A percentile compares a stretch with the other conserved stretches of the same genome.
phyloP scores from a whole-genome alignment of 2,888 invertebrate genomes.

The Apotomis capreana region DNA sequence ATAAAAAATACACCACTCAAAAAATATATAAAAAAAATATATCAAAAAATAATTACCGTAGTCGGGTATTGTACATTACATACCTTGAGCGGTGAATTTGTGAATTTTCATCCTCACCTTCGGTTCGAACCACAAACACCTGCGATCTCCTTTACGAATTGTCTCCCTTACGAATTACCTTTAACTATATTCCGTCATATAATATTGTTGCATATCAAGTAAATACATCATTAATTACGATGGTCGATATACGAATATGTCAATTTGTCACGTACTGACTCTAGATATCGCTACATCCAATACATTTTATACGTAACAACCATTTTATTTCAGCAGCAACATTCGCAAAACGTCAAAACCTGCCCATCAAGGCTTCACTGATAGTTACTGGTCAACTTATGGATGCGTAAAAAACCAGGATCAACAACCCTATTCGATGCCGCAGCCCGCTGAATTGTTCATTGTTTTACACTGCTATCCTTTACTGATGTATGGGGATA shows the following conservation, averaged over 20 bases:
- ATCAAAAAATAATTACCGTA: no score
- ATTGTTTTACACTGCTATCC: constrained; percentile 28
- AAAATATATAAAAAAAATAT: no score
- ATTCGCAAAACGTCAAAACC: constrained; percentile 23
- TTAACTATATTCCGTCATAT: no score
- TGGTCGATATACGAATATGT: neutral
- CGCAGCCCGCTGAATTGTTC: neutral
- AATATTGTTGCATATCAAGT: no score
- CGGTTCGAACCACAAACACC: no score
- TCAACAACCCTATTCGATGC: constrained; percentile 17
- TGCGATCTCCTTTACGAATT: no score
- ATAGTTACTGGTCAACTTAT: constrained; percentile 40
- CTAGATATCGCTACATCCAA: neutral
- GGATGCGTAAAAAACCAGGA: constrained; percentile 37
- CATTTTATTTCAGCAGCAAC: constrained; percentile 1
- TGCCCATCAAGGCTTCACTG: constrained; percentile 26
- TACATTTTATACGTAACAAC: neutral
- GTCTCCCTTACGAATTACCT: no score
- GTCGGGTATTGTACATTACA: no score
- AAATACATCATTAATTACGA: no score
- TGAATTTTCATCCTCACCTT: no score
- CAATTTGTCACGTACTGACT: constrained; percentile 6
- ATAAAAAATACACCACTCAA: no score
- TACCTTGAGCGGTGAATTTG: no score
- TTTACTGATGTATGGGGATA: constrained; percentile 7